Conservation (phyloP, 2,888 invertebrate genomes). For the Lucinisca nassula region DNA sequence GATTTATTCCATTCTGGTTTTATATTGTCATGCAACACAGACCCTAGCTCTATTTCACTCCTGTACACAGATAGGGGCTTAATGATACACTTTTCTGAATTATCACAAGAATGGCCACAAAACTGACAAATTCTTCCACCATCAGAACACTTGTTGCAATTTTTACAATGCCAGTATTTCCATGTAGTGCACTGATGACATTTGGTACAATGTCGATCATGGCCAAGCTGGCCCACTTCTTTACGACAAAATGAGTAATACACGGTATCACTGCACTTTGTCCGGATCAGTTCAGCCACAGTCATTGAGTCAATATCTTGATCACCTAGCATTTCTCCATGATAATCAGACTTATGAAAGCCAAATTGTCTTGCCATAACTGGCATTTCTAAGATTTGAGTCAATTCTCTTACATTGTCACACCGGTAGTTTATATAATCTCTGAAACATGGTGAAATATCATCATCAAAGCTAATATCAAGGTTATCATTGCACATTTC, state of each 20-base stretch:
- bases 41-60: conserved; percentile 42
- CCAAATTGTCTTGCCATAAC: conserved; percentile 56
- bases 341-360: conserved; percentile 62
- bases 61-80: conserved; percentile 68
- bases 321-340: conserved; percentile 41
- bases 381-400: conserved; percentile 44
- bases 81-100: conserved; percentile 45
- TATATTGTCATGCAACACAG: conserved; percentile 35
- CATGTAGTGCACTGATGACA: conserved; percentile 60
- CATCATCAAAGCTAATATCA: conserved; percentile 35
- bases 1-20: conserved; percentile 49
- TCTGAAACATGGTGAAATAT: conserved; percentile 57
- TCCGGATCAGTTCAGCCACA: conserved; percentile 55
- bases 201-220: conserved; percentile 60
- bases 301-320: conserved; percentile 56
- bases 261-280: conserved; percentile 56
- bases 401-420: conserved; percentile 59
- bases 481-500: conserved; percentile 26
- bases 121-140: conserved; percentile 54
- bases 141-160: conserved; percentile 59
- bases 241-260: conserved; percentile 66
- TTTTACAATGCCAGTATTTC: conserved; percentile 61
- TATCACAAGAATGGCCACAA: conserved; percentile 61
- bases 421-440: conserved; percentile 68
- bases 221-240: conserved; percentile 61